These are phyloP conservation scores for Acleris laterana DNA, from an alignment of 2,888 invertebrate species.

Conservation along the genomic window DNA sequence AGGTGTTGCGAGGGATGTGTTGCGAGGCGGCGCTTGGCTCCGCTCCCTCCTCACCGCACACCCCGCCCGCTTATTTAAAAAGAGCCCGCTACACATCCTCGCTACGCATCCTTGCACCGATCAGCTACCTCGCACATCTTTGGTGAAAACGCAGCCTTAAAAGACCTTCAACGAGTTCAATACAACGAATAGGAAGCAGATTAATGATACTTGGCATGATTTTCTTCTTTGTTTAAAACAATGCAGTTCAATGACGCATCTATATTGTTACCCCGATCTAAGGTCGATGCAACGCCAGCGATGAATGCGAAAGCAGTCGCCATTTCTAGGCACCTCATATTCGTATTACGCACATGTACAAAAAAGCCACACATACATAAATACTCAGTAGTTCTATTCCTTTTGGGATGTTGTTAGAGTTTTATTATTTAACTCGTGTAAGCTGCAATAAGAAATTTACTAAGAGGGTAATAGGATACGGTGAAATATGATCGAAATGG, in stretches of 20 bases:
- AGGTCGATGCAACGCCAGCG: conserved; percentile 48
- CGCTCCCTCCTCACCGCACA: too few species aligned
- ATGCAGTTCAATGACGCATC: conserved; percentile 25
- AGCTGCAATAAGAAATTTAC: background rate
- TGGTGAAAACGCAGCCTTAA: too few species aligned
- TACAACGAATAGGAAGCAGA: background rate
- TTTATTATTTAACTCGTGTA: background rate
- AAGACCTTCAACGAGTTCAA: too few species aligned
- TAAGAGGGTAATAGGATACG: background rate
- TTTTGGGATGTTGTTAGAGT: conserved; percentile 19
- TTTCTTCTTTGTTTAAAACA: conserved; percentile 18
- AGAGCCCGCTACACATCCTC: too few species aligned
- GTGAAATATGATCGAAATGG: too few species aligned
- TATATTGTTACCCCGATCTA: conserved; percentile 19
- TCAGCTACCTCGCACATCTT: too few species aligned
- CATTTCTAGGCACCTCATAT: conserved; percentile 71
- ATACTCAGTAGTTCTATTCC: conserved; percentile 28
- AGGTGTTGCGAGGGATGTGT: too few species aligned
- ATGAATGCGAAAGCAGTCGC: conserved; percentile 72
- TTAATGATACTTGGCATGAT: background rate
- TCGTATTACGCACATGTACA: conserved; percentile 50
- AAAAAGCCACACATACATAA: conserved; percentile 32
- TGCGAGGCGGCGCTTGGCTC: too few species aligned
- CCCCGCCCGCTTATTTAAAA: too few species aligned
- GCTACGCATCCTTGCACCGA: too few species aligned